Evolutionary conservation across 2,888 invertebrate species (phyloP).

Genomic region (Platycnemis pennipes): DNA sequence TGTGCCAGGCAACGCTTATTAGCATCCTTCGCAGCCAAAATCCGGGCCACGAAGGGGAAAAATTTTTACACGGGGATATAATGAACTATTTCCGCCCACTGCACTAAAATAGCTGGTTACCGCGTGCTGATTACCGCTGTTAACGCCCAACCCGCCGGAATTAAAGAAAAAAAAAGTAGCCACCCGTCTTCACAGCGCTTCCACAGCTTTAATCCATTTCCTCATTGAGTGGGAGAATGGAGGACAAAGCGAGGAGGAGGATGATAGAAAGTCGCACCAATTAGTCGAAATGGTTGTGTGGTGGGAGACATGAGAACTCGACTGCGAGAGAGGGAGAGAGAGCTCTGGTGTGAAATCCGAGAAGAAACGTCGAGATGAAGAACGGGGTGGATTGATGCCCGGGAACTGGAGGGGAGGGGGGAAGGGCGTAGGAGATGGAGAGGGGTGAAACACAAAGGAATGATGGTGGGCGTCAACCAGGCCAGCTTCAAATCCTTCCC

Average conservation of each 20-base stretch:
- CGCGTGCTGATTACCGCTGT: background rate
- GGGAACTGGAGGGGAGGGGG: background rate
- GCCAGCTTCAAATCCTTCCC: too few species aligned
- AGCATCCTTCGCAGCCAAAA: background rate
- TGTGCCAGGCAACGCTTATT: background rate
- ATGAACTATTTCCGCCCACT: background rate
- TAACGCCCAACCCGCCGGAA: background rate
- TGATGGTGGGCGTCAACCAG: background rate
- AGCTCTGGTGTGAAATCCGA: background rate
- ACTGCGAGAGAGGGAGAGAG: background rate
- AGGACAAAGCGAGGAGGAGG: background rate
- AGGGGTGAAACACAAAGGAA: background rate
- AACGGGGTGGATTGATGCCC: background rate
- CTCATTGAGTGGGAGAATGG: background rate
- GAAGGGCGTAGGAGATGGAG: background rate
- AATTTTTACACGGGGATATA: background rate
- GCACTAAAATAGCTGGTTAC: background rate
- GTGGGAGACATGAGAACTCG: background rate
- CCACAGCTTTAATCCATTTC: background rate
- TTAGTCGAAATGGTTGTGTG: background rate
- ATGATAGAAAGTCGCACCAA: conserved; percentile 28
- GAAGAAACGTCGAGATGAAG: background rate
- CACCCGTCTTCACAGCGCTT: background rate
- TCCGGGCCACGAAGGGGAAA: background rate
- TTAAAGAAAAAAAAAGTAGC: background rate